Evolutionary conservation across 2,113 vertebrate species (phyloP), one percentile per base, ranked within the genome.

Genomic region (Elaphurus davidianus): DNA sequence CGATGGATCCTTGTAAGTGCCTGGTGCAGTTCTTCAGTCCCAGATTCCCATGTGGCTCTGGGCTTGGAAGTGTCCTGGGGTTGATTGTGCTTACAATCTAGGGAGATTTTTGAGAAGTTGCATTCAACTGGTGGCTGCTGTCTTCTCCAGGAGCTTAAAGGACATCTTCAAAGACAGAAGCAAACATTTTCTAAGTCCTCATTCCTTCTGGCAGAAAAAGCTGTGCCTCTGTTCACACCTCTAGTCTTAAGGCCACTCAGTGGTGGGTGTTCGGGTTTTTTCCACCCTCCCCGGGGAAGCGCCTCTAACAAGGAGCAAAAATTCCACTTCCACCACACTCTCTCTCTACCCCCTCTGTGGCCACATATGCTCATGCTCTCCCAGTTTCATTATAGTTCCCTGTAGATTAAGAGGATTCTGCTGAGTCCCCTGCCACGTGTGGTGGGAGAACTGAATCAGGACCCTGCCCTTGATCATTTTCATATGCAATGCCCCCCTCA

Each of bases 41-140:
- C 23, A 16, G 0, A 17, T 1, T 2, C 11, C 36, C 2, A 0
- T 0, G 0, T 7, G 67, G 76, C 4, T 7, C 60, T 2, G 6
- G 36, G 84, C 21, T 13, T 16, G 23, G 45, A 1, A 5, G 16
- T 1, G 5, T 9, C 28, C 0, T 1, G 47, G 81, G 4, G n/a
- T 1, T 7, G 11, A 14, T 12, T 40, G 85, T 47, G 25, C 50
- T 7, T 28, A 16, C 9, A 2, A 25, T 36, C 30, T 1, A 2
- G 3, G 0, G 6, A 79, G 43, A 40, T 55, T 64, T 59, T 33
- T 5, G 40, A 16, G 23, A 57, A 91, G 27, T 2, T 40, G 30
- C 2, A 0, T 64, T 54, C 78, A 36, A 23, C 43, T 57, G 78
- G 54, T 9, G 36, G 50, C 3, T 30, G 28, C 86, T 50, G 28